These are phyloP conservation scores for Dendrophyllia cribrosa DNA, from an alignment of 64 coral and sea anemone species.

Conservation along the genomic window DNA sequence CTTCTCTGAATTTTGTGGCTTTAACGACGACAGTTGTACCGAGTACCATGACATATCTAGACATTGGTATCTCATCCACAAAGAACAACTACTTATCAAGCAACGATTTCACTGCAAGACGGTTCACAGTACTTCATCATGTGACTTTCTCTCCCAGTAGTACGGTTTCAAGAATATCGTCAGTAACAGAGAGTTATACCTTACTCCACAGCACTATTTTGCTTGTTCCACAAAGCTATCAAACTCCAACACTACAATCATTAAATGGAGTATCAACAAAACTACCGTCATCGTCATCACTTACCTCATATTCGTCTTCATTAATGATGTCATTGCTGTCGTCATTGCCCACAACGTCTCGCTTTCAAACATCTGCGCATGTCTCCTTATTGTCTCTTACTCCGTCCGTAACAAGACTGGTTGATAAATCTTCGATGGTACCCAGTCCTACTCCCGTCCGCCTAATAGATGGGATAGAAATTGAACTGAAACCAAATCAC, in stretches of 20 bases:
- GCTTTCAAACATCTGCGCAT: background rate
- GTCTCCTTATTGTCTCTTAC: background rate
- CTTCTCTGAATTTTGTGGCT: background rate
- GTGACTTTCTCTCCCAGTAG: background rate
- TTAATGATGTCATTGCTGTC: background rate
- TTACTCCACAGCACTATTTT: background rate
- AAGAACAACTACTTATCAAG: background rate
- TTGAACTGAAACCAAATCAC: background rate
- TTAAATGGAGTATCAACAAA: background rate
- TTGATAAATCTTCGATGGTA: background rate
- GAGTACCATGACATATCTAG: background rate
- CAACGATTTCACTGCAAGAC: background rate
- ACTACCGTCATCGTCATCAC: background rate
- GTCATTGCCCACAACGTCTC: too few species aligned
- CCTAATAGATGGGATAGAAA: constrained; percentile 11
- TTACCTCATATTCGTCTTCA: background rate
- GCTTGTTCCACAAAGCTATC: background rate
- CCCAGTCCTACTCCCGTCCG: background rate
- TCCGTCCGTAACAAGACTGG: background rate
- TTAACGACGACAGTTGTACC: background rate
- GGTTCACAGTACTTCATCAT: background rate
- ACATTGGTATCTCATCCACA: background rate
- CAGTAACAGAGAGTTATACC: background rate
- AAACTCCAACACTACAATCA: background rate
- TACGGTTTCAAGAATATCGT: too few species aligned